A percentile compares a stretch with the other conserved stretches of the same genome.
These are phyloP conservation scores for Chamaetylas fuelleborni DNA, from an alignment of 2,113 vertebrate genomes.

Conservation along the genomic window DNA sequence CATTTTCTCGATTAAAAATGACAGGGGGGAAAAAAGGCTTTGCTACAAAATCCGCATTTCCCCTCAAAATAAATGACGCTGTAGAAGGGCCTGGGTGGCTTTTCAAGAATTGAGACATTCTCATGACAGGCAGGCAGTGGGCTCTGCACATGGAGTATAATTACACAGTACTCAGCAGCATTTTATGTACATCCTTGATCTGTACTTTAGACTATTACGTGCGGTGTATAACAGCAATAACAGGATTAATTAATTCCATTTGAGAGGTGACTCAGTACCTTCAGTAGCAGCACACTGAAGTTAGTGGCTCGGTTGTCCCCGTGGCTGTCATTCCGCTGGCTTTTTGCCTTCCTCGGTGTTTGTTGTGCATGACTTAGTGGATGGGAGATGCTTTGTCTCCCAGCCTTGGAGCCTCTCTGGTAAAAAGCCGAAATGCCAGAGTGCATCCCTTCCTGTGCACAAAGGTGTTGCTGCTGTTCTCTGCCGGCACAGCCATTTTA, in stretches of 20 bases:
- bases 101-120: not conserved
- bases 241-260: not conserved
- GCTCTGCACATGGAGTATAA: rapidly evolving
- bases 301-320: not conserved
- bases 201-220: not conserved
- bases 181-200: not conserved
- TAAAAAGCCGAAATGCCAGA: not conserved
- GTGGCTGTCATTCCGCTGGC: not conserved
- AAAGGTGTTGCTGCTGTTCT: slow-evolving; percentile 56
- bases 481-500: slow-evolving; percentile 50
- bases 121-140: not conserved
- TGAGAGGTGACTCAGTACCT: not conserved
- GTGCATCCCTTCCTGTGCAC: not conserved
- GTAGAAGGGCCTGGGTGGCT: not conserved
- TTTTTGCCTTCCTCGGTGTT: not conserved
- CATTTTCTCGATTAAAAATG: not conserved
- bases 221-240: not conserved
- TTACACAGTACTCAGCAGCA: not conserved
- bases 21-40: rapidly evolving
- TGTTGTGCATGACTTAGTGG: not conserved
- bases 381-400: not conserved
- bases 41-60: rapidly evolving
- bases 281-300: not conserved
- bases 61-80: not conserved
- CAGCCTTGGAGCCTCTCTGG: not conserved